These are phyloP conservation scores for Clarias pachynema DNA, from an alignment of 2,797 vertebrate genomes.

Conservation along the genomic window DNA sequence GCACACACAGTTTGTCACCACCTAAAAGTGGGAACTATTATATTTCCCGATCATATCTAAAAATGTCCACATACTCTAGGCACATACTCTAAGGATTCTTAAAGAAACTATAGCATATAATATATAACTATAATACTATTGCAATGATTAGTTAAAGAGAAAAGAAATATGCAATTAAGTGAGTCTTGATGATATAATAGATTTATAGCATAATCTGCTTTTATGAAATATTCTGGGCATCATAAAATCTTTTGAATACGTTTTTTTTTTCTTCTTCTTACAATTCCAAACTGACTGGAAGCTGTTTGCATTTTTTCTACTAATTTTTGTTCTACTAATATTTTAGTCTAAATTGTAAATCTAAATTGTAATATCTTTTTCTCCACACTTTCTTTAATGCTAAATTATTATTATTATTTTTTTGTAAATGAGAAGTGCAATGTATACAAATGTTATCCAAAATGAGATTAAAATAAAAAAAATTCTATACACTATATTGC, in stretches of 20 bases:
- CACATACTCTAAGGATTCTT: no score
- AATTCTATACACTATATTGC: background rate
- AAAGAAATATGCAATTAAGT: background rate
- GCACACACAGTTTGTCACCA: conserved; percentile 55
- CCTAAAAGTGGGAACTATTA: background rate
- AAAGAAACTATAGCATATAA: background rate
- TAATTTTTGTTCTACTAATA: background rate
- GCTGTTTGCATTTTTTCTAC: background rate
- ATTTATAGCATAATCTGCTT: background rate
- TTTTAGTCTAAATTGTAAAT: no score
- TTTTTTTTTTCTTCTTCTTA: background rate
- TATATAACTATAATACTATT: background rate
- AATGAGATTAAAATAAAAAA: background rate
- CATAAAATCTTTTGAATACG: background rate
- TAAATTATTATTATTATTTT: background rate
- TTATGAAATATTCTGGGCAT: background rate
- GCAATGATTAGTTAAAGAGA: background rate
- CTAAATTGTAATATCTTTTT: background rate
- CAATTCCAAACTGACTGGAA: background rate
- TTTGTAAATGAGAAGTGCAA: background rate
- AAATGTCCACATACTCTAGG: background rate
- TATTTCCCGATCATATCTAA: background rate
- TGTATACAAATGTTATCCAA: no score
- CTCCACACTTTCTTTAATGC: background rate
- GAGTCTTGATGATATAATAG: background rate